Evolutionary conservation across 2,113 vertebrate species (phyloP).

Genomic region (Notothenia rossii): DNA sequence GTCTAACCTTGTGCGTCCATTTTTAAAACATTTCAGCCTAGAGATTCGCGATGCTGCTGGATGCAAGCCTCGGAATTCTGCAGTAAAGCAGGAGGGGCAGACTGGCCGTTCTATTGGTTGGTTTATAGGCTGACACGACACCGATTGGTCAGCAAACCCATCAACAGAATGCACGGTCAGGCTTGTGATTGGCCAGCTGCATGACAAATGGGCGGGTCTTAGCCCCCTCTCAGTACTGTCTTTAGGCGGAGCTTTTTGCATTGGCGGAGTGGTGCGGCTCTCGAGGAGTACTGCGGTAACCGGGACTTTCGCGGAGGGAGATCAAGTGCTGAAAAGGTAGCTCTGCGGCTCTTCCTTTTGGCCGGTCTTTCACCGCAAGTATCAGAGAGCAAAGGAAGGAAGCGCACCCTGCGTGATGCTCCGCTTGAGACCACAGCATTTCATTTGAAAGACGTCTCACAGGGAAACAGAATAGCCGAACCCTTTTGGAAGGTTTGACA

Average conservation of each 20-base stretch:
- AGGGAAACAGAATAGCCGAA: conserved; percentile 43
- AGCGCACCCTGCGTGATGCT: conserved; percentile 80
- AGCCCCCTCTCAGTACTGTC: background rate
- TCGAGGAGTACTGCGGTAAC: conserved; percentile 78
- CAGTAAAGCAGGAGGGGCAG: conserved; percentile 85
- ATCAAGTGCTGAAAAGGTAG: conserved; percentile 58
- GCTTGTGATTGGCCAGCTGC: conserved; percentile 65
- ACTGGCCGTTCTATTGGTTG: conserved; percentile 70
- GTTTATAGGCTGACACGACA: background rate
- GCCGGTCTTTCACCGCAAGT: conserved; percentile 80
- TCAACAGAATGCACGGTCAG: conserved; percentile 52
- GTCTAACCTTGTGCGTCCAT: conserved; percentile 77
- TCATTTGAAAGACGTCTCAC: conserved; percentile 73
- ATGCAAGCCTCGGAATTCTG: conserved; percentile 81
- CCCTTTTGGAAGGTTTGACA: conserved; percentile 62
- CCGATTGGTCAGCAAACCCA: conserved; percentile 60
- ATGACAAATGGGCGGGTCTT: conserved; percentile 48
- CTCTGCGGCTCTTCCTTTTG: conserved; percentile 72
- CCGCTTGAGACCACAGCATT: conserved; percentile 79
- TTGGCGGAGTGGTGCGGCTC: conserved; percentile 74
- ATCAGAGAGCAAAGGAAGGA: conserved; percentile 75
- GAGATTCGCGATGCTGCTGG: conserved; percentile 64
- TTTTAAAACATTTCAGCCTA: conserved; percentile 70
- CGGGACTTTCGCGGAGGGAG: conserved; percentile 76
- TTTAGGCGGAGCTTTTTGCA: conserved; percentile 72